A percentile compares a stretch with the other conserved stretches of the same genome.
Conservation (phyloP, 2,888 invertebrate genomes). For the Cataglyphis livida region DNA sequence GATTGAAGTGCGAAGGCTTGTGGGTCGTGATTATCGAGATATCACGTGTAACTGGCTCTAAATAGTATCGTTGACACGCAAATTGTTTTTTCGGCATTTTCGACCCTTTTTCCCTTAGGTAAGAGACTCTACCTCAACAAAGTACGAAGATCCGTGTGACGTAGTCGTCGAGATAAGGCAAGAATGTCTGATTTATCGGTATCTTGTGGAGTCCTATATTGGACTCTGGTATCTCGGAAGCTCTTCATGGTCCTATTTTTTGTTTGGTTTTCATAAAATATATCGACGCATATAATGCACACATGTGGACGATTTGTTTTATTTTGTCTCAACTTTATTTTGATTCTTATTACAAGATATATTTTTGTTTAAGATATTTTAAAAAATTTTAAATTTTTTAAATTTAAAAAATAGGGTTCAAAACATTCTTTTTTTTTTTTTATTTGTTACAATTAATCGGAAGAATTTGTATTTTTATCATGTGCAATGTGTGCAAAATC, state of each 20-base stretch:
- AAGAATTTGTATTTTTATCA: background rate
- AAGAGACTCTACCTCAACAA: slow-evolving; percentile 9
- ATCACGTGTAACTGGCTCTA: background rate
- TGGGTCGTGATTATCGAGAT: background rate
- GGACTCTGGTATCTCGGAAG: background rate
- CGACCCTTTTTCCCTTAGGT: slow-evolving; percentile 9
- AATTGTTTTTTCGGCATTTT: background rate
- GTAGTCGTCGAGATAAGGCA: background rate
- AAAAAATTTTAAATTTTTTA: too few relatives aligned
- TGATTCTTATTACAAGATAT: slow-evolving; percentile 7
- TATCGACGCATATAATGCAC: background rate
- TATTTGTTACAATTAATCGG: background rate
- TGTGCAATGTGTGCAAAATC: background rate
- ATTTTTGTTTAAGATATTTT: background rate
- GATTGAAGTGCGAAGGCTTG: background rate
- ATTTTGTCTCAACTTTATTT: background rate
- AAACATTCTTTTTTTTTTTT: background rate
- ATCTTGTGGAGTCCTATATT: background rate
- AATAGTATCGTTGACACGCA: slow-evolving; percentile 14
- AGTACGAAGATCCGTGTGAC: background rate
- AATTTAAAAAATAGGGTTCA: background rate
- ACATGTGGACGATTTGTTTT: background rate
- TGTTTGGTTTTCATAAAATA: background rate
- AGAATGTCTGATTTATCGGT: background rate
- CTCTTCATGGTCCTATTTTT: background rate